phyloP scores from a whole-genome alignment of 2,888 invertebrate species.

The Tethea ocularis region DNA sequence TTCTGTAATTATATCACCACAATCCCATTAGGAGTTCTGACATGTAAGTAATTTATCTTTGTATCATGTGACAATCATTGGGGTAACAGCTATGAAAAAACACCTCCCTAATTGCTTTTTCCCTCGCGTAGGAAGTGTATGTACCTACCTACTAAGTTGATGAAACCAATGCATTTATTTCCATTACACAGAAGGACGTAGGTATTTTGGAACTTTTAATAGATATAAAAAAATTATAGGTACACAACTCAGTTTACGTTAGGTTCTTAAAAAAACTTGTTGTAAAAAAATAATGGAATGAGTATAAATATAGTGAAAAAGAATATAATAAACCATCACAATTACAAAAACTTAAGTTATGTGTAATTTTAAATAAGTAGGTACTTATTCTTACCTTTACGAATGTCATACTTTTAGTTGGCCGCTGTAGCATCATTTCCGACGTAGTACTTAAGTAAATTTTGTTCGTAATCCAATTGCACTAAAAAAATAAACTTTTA shows the following conservation, averaged over 20 bases:
- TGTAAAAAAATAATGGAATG: no score
- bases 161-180: background rate
- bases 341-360: background rate
- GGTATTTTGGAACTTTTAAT: background rate
- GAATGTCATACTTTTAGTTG: conserved; percentile 59
- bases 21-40: background rate
- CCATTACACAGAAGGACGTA: background rate
- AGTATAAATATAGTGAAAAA: background rate
- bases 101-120: conserved; percentile 2
- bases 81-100: background rate
- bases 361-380: conserved; percentile 24
- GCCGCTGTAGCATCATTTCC: conserved; percentile 64
- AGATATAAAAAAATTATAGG: background rate
- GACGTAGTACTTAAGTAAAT: conserved; percentile 61
- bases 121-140: background rate
- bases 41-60: conserved; percentile 6
- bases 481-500: conserved; percentile 48
- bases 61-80: conserved; percentile 5
- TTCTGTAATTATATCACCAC: background rate
- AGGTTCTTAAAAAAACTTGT: no score
- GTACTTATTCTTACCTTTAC: conserved; percentile 61
- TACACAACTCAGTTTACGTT: background rate
- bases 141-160: background rate
- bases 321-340: background rate
- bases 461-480: conserved; percentile 65